Evolutionary conservation across 2,113 vertebrate species (phyloP).

Genomic region (Lucifuga dentata): DNA sequence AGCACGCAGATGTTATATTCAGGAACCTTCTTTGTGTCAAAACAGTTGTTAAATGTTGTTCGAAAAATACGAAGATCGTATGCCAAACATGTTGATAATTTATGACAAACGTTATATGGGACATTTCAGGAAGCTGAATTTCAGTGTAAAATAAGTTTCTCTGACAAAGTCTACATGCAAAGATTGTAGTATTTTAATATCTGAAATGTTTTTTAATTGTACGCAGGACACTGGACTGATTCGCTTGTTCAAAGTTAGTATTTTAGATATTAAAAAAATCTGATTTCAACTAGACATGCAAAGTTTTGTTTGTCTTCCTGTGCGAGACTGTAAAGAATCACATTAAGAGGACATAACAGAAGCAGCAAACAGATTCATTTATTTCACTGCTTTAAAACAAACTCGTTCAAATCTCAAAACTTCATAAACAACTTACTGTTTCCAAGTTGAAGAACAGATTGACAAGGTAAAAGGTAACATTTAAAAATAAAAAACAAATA

Average conservation of each 20-base stretch:
- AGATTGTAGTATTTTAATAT: neutral
- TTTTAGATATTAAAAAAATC: too few species aligned
- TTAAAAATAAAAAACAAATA: conserved; percentile 44
- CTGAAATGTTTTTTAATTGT: too few species aligned
- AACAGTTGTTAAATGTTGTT: too few species aligned
- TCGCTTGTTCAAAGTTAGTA: too few species aligned
- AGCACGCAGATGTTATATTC: too few species aligned
- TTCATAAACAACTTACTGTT: conserved; percentile 43
- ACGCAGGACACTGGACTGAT: neutral
- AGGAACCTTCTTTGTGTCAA: neutral
- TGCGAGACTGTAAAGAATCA: too few species aligned
- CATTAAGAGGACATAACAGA: conserved; percentile 23
- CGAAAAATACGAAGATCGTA: too few species aligned
- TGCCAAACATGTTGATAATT: too few species aligned
- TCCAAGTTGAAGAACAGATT: conserved; percentile 57
- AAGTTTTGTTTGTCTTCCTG: too few species aligned
- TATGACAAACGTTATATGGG: neutral
- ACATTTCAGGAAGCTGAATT: conserved; percentile 6
- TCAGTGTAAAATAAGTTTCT: neutral
- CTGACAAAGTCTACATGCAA: neutral
- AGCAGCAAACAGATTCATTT: too few species aligned
- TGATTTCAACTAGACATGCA: too few species aligned
- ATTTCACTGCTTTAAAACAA: conserved; percentile 73
- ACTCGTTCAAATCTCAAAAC: conserved; percentile 68
- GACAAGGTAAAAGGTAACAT: conserved; percentile 61